These are phyloP conservation scores for Pseudobourletiella spinata DNA, from an alignment of 1,140 invertebrate species.

Conservation along the genomic window DNA sequence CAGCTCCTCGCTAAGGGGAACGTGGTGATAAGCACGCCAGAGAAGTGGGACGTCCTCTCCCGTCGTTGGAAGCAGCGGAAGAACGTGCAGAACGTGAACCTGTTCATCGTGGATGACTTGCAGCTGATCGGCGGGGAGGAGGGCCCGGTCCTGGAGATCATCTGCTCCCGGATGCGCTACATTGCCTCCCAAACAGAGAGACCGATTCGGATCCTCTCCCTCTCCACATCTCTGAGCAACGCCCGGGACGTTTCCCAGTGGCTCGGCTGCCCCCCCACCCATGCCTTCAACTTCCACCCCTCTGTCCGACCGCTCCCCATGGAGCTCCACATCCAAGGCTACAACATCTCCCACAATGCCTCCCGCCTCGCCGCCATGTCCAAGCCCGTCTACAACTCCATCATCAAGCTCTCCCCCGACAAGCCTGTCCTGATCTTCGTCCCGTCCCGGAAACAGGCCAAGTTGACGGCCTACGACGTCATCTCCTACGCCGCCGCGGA, in stretches of 20 bases:
- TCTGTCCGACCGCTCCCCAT: slow-evolving; percentile 90
- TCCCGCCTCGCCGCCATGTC: slow-evolving; percentile 93
- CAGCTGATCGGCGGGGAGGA: slow-evolving; percentile 71
- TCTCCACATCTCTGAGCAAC: slow-evolving; percentile 89
- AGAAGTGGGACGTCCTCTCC: slow-evolving; percentile 98
- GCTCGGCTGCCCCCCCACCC: slow-evolving; percentile 85
- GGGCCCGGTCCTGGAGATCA: slow-evolving; percentile 90
- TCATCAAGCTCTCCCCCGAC: slow-evolving; percentile 73
- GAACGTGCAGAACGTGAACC: slow-evolving; percentile 92
- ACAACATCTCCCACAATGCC: slow-evolving; percentile 95
- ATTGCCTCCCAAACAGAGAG: slow-evolving; percentile 93
- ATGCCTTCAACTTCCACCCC: slow-evolving; percentile 97
- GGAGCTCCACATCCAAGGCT: slow-evolving; percentile 89
- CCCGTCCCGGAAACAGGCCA: slow-evolving; percentile 83
- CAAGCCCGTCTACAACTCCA: slow-evolving; percentile 91
- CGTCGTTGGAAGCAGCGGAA: slow-evolving; percentile 97
- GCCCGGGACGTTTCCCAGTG: slow-evolving; percentile 92
- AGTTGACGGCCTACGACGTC: slow-evolving; percentile 89
- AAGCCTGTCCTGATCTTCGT: slow-evolving; percentile 96
- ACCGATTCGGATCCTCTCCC: slow-evolving; percentile 87
- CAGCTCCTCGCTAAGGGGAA: slow-evolving; percentile 70
- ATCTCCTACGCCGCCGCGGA: slow-evolving; percentile 87
- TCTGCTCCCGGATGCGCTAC: slow-evolving; percentile 94
- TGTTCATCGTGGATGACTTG: slow-evolving; percentile 98
- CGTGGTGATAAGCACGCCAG: slow-evolving; percentile 91